These are phyloP conservation scores for Pteria penguin DNA, from an alignment of 2,888 invertebrate genomes.

Conservation along the genomic window DNA sequence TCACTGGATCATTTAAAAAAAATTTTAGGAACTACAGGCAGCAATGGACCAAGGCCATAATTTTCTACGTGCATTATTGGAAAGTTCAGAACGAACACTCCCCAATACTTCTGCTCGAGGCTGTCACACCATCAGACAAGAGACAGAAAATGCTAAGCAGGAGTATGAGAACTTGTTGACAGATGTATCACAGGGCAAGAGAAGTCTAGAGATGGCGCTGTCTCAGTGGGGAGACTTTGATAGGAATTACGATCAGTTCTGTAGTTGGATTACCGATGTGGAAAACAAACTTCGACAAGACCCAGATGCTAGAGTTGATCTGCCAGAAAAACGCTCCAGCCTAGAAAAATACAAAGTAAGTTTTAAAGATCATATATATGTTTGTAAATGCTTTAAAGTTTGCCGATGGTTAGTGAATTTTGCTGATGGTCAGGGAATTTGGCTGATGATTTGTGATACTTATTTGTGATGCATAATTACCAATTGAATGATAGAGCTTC, in stretches of 20 bases:
- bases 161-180: conserved; percentile 93
- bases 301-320: conserved; percentile 91
- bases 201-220: conserved; percentile 87
- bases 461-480: no score
- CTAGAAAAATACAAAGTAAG: conserved; percentile 89
- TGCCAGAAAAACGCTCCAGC: conserved; percentile 93
- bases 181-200: conserved; percentile 82
- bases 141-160: conserved; percentile 91
- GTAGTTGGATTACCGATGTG: conserved; percentile 93
- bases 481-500: no score
- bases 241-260: conserved; percentile 86
- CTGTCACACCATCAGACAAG: conserved; percentile 93
- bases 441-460: no score
- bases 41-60: conserved; percentile 95
- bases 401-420: no score
- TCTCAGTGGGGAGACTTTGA: conserved; percentile 92
- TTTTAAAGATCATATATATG: neutral
- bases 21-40: conserved; percentile 93
- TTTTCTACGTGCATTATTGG: conserved; percentile 86
- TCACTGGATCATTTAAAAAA: no score
- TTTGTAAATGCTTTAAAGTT: neutral
- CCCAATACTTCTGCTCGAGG: conserved; percentile 95
- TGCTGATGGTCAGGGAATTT: no score
- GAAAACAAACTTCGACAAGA: conserved; percentile 91
- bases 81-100: conserved; percentile 94